These are phyloP conservation scores for Watsonalla binaria DNA, from an alignment of 2,888 invertebrate genomes.

Conservation along the genomic window DNA sequence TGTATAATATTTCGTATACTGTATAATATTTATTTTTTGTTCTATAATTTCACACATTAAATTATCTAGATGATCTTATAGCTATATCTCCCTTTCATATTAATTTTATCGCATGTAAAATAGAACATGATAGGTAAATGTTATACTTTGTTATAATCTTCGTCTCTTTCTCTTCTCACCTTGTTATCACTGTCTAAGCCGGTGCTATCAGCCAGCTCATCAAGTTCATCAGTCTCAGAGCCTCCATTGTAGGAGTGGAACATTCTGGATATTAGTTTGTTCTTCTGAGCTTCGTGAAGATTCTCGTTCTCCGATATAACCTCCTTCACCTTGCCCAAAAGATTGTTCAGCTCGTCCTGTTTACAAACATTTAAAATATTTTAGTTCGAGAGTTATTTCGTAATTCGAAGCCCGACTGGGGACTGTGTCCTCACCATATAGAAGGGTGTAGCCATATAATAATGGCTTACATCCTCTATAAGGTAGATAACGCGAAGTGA, in stretches of 20 bases:
- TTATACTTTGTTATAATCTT: no score
- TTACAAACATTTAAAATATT: no score
- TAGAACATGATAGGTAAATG: no score
- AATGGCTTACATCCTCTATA: no score
- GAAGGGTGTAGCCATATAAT: no score
- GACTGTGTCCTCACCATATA: no score
- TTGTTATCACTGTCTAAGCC: constrained; percentile 70
- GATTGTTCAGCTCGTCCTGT: constrained; percentile 86
- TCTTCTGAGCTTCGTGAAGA: constrained; percentile 87
- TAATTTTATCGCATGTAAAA: not conserved
- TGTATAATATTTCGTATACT: no score
- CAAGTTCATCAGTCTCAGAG: constrained; percentile 68
- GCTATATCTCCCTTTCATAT: not conserved
- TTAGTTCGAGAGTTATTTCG: no score
- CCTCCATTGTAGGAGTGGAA: constrained; percentile 77
- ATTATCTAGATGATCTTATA: not conserved
- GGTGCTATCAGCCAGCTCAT: constrained; percentile 67
- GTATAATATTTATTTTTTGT: no score
- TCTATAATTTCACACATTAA: no score
- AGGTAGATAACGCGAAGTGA: no score
- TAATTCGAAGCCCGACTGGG: no score
- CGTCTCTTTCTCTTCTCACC: constrained; percentile 35
- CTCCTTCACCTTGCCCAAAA: constrained; percentile 90
- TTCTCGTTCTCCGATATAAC: constrained; percentile 91
- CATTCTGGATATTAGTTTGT: constrained; percentile 81